Conservation (phyloP, 2,113 vertebrate species). For the Cromileptes altivelis region DNA sequence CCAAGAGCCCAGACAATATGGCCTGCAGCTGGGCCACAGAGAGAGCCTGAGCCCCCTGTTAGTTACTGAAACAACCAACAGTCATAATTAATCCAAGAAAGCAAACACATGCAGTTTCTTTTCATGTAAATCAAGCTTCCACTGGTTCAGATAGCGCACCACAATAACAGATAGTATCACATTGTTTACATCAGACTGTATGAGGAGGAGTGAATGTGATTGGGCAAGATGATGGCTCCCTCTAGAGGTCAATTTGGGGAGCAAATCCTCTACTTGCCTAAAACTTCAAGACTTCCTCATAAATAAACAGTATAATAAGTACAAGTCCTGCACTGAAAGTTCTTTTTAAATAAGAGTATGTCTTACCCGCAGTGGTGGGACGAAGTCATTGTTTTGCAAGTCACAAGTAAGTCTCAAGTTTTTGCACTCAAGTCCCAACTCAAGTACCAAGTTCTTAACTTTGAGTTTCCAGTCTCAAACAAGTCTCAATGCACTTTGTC, state of each 20-base stretch:
- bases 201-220: neutral
- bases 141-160: neutral
- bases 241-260: constrained; percentile 44
- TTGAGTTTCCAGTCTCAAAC: too few relatives aligned
- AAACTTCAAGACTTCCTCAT: too few relatives aligned
- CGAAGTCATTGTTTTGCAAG: too few relatives aligned
- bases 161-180: neutral
- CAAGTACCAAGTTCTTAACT: too few relatives aligned
- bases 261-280: neutral
- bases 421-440: too few relatives aligned
- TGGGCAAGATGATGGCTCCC: constrained; percentile 22
- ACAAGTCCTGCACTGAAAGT: too few relatives aligned
- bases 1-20: constrained; percentile 44
- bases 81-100: constrained; percentile 25
- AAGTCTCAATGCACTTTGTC: too few relatives aligned
- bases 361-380: too few relatives aligned
- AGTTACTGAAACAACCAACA: constrained; percentile 8
- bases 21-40: constrained; percentile 61
- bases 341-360: too few relatives aligned
- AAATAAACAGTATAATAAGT: too few relatives aligned
- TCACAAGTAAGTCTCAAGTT: too few relatives aligned
- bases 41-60: constrained; percentile 8
- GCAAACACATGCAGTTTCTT: neutral
- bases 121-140: neutral
- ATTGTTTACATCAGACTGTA: neutral